Evolutionary conservation across 2,113 vertebrate genomes (phyloP).

Genomic region (Oxyruncus cristatus): DNA sequence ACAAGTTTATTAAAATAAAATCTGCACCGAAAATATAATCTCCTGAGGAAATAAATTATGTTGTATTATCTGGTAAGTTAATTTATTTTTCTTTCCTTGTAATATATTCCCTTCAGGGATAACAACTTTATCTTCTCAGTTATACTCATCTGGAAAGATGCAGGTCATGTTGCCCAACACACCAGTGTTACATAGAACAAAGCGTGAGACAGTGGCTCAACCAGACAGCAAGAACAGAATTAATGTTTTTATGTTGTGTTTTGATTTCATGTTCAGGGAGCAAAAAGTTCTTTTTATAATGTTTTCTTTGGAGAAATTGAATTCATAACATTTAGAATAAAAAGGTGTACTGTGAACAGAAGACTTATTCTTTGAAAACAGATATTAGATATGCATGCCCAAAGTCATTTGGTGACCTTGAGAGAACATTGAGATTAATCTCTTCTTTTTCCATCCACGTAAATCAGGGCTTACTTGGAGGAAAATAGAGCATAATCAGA

Average conservation of each 20-base stretch:
- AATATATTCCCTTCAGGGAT: neutral
- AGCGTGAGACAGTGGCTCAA: neutral
- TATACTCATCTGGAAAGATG: neutral
- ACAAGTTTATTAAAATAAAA: constrained; percentile 18
- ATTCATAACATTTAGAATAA: neutral
- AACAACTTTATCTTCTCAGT: neutral
- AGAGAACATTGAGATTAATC: neutral
- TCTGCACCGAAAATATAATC: neutral
- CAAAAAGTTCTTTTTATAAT: neutral
- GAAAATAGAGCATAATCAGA: neutral
- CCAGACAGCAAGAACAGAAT: neutral
- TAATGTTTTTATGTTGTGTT: neutral
- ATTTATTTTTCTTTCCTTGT: neutral
- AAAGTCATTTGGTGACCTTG: neutral
- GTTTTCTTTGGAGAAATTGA: neutral
- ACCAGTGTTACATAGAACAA: neutral
- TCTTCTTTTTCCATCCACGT: neutral
- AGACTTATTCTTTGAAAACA: neutral
- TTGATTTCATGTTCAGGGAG: neutral
- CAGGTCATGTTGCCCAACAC: neutral
- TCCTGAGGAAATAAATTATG: neutral
- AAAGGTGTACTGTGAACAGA: neutral
- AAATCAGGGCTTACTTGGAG: neutral
- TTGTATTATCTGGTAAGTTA: neutral
- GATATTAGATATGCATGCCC: neutral